phyloP scores from a whole-genome alignment of 1,140 invertebrate genomes.

The Melitaea cinxia region DNA sequence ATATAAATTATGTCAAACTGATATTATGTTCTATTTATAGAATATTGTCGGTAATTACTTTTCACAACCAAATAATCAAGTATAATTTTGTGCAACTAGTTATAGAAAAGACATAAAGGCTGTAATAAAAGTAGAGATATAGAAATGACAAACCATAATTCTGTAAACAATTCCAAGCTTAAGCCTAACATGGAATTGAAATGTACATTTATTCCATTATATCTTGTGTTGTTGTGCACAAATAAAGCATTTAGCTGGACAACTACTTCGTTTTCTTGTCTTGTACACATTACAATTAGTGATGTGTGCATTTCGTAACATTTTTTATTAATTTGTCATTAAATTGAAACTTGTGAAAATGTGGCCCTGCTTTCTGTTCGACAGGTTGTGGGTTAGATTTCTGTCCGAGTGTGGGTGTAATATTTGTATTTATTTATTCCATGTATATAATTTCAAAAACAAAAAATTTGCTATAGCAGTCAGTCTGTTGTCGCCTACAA shows the following conservation, averaged over 20 bases:
- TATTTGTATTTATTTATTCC: no score
- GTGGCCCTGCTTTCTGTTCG: no score
- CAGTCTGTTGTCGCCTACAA: no score
- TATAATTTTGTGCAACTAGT: slow-evolving; percentile 23
- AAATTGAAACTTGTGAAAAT: no score
- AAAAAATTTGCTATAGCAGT: no score
- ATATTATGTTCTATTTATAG: slow-evolving; percentile 18
- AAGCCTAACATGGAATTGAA: slow-evolving; percentile 58
- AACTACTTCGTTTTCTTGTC: slow-evolving; percentile 34
- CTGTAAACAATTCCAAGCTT: slow-evolving; percentile 35
- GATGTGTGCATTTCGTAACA: no score
- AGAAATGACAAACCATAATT: slow-evolving; percentile 21
- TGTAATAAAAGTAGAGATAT: slow-evolving; percentile 30
- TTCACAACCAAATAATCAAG: slow-evolving; percentile 29
- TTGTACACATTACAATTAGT: slow-evolving; percentile 14
- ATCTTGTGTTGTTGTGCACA: slow-evolving; percentile 61
- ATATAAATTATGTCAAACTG: slow-evolving; percentile 16
- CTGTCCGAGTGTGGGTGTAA: no score
- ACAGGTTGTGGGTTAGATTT: no score
- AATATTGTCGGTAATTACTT: slow-evolving; percentile 30
- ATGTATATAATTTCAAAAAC: no score
- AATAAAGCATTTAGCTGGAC: slow-evolving; percentile 59
- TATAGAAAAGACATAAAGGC: slow-evolving; percentile 31
- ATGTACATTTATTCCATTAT: slow-evolving; percentile 34
- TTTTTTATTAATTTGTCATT: no score